Evolutionary conservation across 1,140 invertebrate species (phyloP).

Genomic region (Leptopilina clavipes): DNA sequence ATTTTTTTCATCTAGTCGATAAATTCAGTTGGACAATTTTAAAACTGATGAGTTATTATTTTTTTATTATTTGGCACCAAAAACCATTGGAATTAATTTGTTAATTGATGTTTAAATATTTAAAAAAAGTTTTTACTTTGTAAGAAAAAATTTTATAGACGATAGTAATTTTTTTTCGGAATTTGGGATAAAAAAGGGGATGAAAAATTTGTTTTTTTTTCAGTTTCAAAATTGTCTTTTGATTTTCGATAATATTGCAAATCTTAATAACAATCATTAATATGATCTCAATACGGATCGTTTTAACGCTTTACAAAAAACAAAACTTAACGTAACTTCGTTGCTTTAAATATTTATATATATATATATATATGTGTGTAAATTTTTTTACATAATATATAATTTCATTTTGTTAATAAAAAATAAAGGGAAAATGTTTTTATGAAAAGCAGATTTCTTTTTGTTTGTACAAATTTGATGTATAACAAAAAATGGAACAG

Average conservation of each 20-base stretch:
- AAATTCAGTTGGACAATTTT: neutral
- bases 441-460: conserved; percentile 2
- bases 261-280: conserved; percentile 20
- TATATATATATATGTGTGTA: neutral
- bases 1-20: conserved; percentile 15
- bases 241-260: neutral
- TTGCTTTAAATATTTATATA: conserved; percentile 8
- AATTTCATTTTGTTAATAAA: too few relatives aligned
- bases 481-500: neutral
- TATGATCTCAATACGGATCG: neutral
- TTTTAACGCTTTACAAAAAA: conserved; percentile 28
- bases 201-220: conserved; percentile 13
- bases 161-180: too few relatives aligned
- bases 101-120: conserved; percentile 25
- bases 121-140: neutral
- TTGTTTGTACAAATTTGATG: conserved; percentile 2
- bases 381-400: neutral
- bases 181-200: too few relatives aligned
- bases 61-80: conserved; percentile 6
- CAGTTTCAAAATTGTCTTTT: conserved; percentile 23
- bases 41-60: neutral
- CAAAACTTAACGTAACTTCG: conserved; percentile 32
- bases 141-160: too few relatives aligned
- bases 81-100: neutral
- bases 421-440: neutral